These are phyloP conservation scores for Eleginops maclovinus DNA, from an alignment of 2,113 vertebrate genomes.

Conservation along the genomic window DNA sequence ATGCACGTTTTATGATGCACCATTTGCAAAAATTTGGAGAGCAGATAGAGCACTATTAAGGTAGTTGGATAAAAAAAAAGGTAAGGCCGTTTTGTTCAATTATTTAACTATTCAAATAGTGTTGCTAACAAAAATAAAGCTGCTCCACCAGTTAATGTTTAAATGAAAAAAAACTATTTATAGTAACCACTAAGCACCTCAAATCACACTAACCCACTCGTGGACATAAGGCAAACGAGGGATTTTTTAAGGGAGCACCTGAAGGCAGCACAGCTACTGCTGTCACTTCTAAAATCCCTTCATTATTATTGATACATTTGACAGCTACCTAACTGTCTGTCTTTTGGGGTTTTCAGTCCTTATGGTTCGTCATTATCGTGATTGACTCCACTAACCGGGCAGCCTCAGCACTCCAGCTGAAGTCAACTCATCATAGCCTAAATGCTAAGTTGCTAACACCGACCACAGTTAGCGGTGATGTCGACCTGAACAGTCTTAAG, in stretches of 20 bases:
- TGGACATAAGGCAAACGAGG: neutral
- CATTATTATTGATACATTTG: neutral
- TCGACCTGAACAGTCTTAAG: neutral
- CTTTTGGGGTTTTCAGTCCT: rapidly evolving
- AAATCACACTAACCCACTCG: neutral
- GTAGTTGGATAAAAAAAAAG: neutral
- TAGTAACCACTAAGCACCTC: neutral
- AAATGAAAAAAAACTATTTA: neutral
- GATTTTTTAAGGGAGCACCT: slow-evolving; percentile 18
- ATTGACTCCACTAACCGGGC: neutral
- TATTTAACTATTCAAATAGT: neutral
- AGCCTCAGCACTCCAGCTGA: slow-evolving; percentile 4
- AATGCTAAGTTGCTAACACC: slow-evolving; percentile 61
- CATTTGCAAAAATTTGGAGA: neutral
- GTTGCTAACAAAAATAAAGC: neutral
- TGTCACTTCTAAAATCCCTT: slow-evolving; percentile 13
- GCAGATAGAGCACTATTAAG: neutral
- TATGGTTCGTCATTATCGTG: neutral
- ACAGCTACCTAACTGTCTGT: neutral
- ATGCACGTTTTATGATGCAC: neutral
- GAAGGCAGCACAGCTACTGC: slow-evolving; percentile 35
- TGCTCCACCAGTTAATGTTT: neutral
- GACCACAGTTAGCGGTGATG: slow-evolving; percentile 21
- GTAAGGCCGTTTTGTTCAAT: neutral
- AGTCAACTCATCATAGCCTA: slow-evolving; percentile 41